Percentiles rank a stretch among this genome's conserved stretches.
phyloP scores from a whole-genome alignment of 2,113 vertebrate genomes.

The Tringa solitaria region DNA sequence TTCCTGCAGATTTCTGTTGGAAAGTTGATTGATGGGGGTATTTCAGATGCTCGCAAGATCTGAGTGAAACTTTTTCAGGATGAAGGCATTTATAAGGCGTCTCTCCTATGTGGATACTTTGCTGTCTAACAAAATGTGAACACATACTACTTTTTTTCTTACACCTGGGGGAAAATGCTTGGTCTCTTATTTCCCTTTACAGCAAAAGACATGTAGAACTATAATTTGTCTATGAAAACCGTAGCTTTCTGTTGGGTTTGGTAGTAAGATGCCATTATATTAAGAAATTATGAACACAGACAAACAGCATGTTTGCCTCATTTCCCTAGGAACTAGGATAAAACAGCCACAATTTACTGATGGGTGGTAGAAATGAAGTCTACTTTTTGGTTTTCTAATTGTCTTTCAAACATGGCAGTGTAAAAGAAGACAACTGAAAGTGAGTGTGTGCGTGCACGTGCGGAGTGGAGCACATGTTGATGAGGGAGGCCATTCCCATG shows the following conservation, averaged over 20 bases:
- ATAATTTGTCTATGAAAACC: not conserved
- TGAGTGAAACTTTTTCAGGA: not conserved
- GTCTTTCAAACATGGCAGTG: not conserved
- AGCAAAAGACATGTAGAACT: not conserved
- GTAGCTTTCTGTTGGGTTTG: not conserved
- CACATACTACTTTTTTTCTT: not conserved
- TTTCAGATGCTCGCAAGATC: not conserved
- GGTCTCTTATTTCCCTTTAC: not conserved
- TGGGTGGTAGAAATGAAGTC: not conserved
- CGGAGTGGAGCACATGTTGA: fast-evolving
- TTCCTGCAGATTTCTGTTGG: not conserved
- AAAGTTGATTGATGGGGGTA: not conserved
- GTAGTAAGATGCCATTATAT: not conserved
- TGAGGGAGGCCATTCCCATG: not conserved
- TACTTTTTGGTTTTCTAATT: not conserved
- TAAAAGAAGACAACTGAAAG: not conserved
- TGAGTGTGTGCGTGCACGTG: fast-evolving
- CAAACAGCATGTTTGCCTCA: not conserved
- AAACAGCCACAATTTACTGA: not conserved
- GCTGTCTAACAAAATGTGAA: not conserved
- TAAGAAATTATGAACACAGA: not conserved
- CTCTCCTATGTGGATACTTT: not conserved
- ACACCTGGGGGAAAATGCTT: not conserved
- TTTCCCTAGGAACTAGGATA: not conserved
- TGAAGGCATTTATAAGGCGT: not conserved